Evolutionary conservation across 2,797 vertebrate genomes (phyloP).

Genomic region (Catamblyrhynchus diadema): DNA sequence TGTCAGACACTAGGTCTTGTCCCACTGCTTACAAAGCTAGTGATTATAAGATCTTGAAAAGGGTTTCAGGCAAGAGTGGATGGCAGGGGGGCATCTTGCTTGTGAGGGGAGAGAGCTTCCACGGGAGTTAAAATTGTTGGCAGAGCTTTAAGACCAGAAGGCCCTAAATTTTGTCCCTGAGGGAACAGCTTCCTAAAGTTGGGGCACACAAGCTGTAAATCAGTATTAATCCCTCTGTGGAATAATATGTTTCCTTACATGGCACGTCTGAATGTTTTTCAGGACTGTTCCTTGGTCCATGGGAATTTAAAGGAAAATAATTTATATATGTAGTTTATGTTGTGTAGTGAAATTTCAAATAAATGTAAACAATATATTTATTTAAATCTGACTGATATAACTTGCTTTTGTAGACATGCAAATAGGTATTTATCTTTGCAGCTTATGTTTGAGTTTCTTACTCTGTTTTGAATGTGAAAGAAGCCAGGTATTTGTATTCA

Average conservation of each 20-base stretch:
- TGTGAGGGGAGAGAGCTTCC: background rate
- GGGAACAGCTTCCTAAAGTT: background rate
- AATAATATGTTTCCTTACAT: background rate
- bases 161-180: background rate
- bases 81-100: background rate
- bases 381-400: background rate
- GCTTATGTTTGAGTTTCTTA: background rate
- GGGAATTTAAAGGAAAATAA: background rate
- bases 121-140: background rate
- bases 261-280: background rate
- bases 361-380: background rate
- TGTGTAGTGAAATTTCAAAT: background rate
- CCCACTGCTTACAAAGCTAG: background rate
- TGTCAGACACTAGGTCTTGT: background rate
- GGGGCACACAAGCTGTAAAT: background rate
- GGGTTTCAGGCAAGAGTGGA: background rate
- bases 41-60: background rate
- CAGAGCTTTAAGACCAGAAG: background rate
- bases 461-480: background rate
- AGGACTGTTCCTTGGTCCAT: background rate
- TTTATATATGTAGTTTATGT: background rate
- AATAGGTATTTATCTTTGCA: background rate
- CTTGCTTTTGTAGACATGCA: background rate
- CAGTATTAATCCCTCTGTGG: background rate
- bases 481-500: background rate